Conservation (phyloP, 2,797 vertebrate genomes). For the Eurystomus glaucurus region DNA sequence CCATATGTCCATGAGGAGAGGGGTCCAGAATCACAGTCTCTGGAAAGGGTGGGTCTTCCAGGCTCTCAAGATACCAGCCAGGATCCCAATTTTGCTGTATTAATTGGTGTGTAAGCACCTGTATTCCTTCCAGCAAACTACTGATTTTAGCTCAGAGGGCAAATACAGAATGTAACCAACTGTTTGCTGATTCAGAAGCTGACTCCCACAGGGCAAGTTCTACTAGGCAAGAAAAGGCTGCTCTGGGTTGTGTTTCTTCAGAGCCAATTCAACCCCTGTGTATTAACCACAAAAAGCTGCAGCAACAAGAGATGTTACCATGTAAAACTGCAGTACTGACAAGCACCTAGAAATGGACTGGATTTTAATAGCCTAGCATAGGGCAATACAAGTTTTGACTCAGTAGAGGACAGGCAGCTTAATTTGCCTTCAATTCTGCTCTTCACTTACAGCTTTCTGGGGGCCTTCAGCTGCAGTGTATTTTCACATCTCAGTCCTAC, state of each 20-base stretch:
- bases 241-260: slow-evolving; percentile 14
- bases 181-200: background rate
- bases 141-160: background rate
- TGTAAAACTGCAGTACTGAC: background rate
- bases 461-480: background rate
- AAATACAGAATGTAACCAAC: background rate
- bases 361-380: background rate
- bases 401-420: background rate
- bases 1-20: slow-evolving; percentile 20
- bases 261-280: background rate
- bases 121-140: background rate
- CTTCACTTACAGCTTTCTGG: background rate
- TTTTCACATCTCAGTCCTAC: slow-evolving; percentile 83
- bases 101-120: slow-evolving; percentile 14
- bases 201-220: background rate
- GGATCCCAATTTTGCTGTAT: background rate
- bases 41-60: slow-evolving; percentile 12
- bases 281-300: slow-evolving; percentile 8
- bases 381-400: background rate
- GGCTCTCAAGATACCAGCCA: slow-evolving; percentile 38
- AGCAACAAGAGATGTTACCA: background rate
- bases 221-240: background rate
- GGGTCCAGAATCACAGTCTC: slow-evolving; percentile 29
- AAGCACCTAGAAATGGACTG: background rate
- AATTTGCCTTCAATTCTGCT: background rate